phyloP scores from a whole-genome alignment of 2,888 invertebrate species.

The Epinotia brunnichana region DNA sequence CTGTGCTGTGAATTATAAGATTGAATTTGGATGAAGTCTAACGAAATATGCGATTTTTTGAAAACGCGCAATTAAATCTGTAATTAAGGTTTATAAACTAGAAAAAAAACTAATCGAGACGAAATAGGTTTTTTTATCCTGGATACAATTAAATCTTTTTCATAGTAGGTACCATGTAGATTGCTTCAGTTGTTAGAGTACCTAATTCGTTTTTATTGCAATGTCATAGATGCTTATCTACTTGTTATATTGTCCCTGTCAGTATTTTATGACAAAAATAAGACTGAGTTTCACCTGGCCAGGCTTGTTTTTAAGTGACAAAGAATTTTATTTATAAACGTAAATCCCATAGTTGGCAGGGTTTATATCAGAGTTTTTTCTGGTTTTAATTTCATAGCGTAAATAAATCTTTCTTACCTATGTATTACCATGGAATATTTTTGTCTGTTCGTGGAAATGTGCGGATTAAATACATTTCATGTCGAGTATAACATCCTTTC shows the following conservation, averaged over 20 bases:
- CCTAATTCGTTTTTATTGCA: too few relatives aligned
- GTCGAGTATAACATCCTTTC: too few relatives aligned
- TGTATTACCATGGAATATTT: too few relatives aligned
- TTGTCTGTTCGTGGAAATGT: too few relatives aligned
- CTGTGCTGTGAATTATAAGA: background rate
- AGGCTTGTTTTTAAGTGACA: background rate
- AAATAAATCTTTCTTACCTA: too few relatives aligned
- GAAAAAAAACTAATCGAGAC: background rate
- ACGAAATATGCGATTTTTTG: background rate
- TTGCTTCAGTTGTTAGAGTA: too few relatives aligned
- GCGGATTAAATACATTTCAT: too few relatives aligned
- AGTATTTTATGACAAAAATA: background rate
- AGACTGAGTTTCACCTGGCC: background rate
- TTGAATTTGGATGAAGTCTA: background rate
- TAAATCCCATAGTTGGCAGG: background rate
- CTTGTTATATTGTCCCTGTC: background rate
- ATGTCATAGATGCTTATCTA: too few relatives aligned
- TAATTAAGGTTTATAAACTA: background rate
- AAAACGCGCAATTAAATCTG: background rate
- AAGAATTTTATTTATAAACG: background rate
- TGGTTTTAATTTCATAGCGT: too few relatives aligned
- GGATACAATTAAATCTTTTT: background rate
- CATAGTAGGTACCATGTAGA: too few relatives aligned
- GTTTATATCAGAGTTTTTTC: background rate
- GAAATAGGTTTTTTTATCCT: background rate